Percentiles rank a stretch among this genome's conserved stretches.
Conservation (phyloP, 2,797 vertebrate species). For the Toxotes lorentzi region DNA sequence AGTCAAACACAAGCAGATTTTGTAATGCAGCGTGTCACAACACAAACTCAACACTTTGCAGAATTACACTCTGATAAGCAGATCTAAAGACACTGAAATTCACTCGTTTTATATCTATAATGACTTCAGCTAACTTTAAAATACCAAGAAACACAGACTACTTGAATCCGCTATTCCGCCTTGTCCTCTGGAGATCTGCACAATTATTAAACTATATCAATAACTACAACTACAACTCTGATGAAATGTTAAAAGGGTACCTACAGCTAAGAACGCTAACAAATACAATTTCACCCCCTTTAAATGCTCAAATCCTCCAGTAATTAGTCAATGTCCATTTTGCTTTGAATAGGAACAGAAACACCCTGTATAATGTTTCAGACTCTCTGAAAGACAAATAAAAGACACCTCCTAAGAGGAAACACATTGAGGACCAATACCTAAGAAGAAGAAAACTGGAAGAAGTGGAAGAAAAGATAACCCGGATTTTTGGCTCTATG, state of each 20-base stretch:
- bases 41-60: slow-evolving; percentile 1
- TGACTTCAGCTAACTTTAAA: background rate
- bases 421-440: background rate
- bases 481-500: background rate
- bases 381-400: background rate
- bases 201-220: background rate
- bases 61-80: background rate
- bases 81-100: background rate
- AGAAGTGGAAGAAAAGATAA: background rate
- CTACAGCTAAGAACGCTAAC: background rate
- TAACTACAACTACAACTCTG: background rate
- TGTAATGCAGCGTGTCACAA: background rate
- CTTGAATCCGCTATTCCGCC: too few relatives aligned
- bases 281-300: background rate
- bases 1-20: slow-evolving; percentile 3
- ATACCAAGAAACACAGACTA: too few relatives aligned
- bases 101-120: background rate
- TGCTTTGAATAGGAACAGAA: background rate
- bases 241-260: too few relatives aligned
- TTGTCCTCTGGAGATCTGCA: background rate
- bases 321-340: too few relatives aligned
- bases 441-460: background rate
- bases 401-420: background rate
- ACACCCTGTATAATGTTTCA: background rate
- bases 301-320: background rate